phyloP scores from a whole-genome alignment of 2,113 vertebrate species.

The Zeus faber region DNA sequence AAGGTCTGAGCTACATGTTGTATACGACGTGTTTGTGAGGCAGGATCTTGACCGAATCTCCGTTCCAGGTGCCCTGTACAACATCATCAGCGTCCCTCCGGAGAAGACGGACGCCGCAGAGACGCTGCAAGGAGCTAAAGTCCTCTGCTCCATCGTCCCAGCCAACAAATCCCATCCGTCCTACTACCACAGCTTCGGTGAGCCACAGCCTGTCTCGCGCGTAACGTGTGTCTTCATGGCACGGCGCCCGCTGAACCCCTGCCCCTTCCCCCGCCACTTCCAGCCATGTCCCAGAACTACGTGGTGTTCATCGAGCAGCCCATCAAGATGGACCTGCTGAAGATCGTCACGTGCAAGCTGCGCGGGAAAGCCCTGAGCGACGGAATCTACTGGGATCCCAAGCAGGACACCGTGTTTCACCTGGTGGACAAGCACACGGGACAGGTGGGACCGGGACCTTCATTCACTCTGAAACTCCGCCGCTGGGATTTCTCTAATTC shows the following conservation, averaged over 20 bases:
- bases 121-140: conserved; percentile 77
- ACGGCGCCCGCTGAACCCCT: no score
- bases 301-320: conserved; percentile 93
- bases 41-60: background rate
- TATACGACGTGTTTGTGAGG: no score
- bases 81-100: conserved; percentile 84
- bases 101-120: conserved; percentile 66
- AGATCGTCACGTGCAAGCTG: conserved; percentile 81
- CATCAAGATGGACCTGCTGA: conserved; percentile 84
- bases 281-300: conserved; percentile 93
- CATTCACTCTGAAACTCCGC: no score
- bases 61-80: conserved; percentile 81
- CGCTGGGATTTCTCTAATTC: no score
- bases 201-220: background rate
- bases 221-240: background rate
- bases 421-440: conserved; percentile 86
- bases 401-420: conserved; percentile 83
- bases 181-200: conserved; percentile 97
- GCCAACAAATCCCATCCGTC: conserved; percentile 80
- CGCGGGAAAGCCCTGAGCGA: conserved; percentile 73
- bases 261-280: conserved; percentile 11
- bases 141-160: conserved; percentile 85
- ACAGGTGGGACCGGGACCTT: no score
- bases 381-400: conserved; percentile 89
- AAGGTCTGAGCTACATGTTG: no score